Conservation (phyloP, 2,113 vertebrate genomes). For the Mixornis gularis region DNA sequence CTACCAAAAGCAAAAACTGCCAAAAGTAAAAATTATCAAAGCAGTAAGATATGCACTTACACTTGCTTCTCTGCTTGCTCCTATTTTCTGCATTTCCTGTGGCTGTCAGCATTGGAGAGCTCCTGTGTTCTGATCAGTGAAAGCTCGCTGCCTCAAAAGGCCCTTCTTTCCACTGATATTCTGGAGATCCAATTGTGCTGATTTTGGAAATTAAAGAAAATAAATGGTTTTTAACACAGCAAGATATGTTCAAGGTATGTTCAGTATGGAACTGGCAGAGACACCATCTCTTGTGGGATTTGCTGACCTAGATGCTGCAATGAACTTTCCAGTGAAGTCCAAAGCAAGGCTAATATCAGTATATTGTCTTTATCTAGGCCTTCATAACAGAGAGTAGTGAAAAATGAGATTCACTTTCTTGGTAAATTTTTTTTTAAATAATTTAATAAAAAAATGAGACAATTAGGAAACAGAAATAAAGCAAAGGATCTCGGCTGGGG, state of each 20-base stretch:
- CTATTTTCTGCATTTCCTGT: neutral
- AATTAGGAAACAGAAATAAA: no score
- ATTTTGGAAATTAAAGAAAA: neutral
- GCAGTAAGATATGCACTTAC: neutral
- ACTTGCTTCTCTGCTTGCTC: neutral
- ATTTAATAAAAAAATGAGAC: no score
- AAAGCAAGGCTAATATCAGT: neutral
- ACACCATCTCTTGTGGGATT: neutral
- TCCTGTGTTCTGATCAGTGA: neutral
- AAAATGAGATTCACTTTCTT: no score
- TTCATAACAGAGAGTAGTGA: neutral
- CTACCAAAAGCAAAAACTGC: neutral
- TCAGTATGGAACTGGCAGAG: neutral
- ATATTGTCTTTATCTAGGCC: neutral
- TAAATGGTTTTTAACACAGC: neutral
- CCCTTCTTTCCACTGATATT: neutral
- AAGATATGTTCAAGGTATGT: neutral
- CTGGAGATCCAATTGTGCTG: neutral
- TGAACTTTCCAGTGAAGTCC: neutral
- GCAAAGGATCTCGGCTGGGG: no score
- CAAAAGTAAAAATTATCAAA: neutral
- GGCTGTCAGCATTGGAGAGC: neutral
- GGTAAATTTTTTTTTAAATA: no score
- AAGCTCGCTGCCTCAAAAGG: neutral
- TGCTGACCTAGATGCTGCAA: neutral